Base-by-base conservation (phyloP, 2,888 invertebrate species). In the Agrotis ipsilon region DNA sequence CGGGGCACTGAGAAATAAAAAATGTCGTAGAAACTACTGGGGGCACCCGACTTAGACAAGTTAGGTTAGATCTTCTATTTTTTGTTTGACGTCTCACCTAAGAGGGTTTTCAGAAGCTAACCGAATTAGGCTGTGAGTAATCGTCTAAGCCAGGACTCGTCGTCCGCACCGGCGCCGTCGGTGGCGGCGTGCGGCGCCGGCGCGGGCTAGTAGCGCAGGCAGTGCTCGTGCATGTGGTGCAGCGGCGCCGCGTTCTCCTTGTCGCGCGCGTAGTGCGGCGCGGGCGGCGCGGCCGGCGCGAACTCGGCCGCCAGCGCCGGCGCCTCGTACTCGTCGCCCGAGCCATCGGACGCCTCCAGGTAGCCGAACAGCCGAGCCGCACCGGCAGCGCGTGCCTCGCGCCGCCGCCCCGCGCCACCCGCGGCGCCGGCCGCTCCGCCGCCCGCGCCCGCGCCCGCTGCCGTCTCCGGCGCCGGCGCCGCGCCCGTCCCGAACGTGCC, bases 281-380 rank as follows among this genome's bases (percentile, higher is more conserved):
- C 71, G 18, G 82, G 66, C 11, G 80, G 64, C 61, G 80, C 73
- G 24, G 83, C 64, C 39, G 87, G 73, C 80, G 88, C 89, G 88
- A 88, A 91, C 86, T 90, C 91, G 67, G 86, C 81, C 59, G 86
- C 84, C 82, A 88, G 82, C 82, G 91, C 82, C 78, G 90, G 88
- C 83, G 91, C 79, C 84, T 94, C 95, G 92, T 92, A 95, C 90
- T 95, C 94, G 90, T 94, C 92, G 89, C 97, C 97, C 68, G 97
- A 97, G 85, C 97, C 97, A 94, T 97, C 97, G 83, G 96, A 97
- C 78, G 98, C 98, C 94, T 97, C 98, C 96, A 97, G 96, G 96
- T 97, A 98, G 88, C 97, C 97, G 94, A 97, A 97, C 68, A 97
- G 96, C 73, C 97, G 96, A 83, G 97, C 97, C 69, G 97, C 97